phyloP scores from a whole-genome alignment of 2,797 vertebrate species.

The Acanthiza pusilla region DNA sequence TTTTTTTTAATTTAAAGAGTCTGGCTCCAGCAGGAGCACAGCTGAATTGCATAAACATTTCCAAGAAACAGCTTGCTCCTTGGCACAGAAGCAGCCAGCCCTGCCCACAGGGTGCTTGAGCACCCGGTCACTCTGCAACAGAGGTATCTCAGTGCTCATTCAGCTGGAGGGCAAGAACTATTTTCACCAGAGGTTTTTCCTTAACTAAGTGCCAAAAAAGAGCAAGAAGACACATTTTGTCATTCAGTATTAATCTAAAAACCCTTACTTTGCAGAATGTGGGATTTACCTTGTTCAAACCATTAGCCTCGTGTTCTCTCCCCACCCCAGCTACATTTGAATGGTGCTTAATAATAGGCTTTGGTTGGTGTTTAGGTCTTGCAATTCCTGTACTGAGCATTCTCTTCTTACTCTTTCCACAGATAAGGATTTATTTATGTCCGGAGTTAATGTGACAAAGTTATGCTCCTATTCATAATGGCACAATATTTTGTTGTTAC shows the following conservation, averaged over 20 bases:
- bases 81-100: neutral
- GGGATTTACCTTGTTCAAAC: neutral
- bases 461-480: neutral
- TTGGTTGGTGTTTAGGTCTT: neutral
- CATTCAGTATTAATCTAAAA: neutral
- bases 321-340: neutral
- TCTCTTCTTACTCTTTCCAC: neutral
- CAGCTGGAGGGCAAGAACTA: neutral
- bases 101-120: neutral
- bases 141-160: neutral
- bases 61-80: constrained; percentile 22
- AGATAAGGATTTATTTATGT: neutral
- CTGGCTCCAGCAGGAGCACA: neutral
- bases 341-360: neutral
- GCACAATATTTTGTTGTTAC: neutral
- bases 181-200: neutral
- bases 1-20: neutral
- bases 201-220: neutral
- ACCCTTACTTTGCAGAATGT: neutral
- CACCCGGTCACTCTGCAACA: neutral
- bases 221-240: neutral
- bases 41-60: constrained; percentile 19
- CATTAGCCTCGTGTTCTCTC: neutral
- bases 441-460: neutral
- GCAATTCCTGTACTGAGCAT: neutral